A percentile compares a stretch with the other conserved stretches of the same genome.
Evolutionary conservation across 2,797 vertebrate species (phyloP).

Genomic region (Luscinia megarhynchos): DNA sequence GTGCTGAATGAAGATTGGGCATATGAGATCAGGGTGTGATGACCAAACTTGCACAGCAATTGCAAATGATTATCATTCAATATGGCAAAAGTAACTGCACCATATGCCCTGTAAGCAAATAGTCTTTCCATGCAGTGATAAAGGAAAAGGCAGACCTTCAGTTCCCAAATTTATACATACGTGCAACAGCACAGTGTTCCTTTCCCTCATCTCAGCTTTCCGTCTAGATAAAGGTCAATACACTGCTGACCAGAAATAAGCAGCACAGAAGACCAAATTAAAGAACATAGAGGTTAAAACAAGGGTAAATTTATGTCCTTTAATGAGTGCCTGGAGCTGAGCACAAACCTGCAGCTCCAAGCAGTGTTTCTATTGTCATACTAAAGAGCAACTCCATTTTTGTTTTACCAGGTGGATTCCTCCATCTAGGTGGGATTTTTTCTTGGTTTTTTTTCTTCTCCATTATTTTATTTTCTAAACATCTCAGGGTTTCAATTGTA

Average conservation of each 20-base stretch:
- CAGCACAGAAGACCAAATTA: not conserved
- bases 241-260: conserved; percentile 25
- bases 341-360: not conserved
- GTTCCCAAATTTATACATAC: not conserved
- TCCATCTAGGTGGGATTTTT: not conserved
- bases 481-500: not conserved
- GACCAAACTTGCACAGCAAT: not conserved
- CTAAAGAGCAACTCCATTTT: not conserved
- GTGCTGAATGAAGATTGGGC: not conserved
- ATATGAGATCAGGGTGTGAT: not conserved
- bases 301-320: conserved; percentile 15
- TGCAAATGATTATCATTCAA: not conserved
- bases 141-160: not conserved
- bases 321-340: not conserved
- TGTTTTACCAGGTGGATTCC: not conserved
- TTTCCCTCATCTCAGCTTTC: conserved; percentile 39
- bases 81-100: not conserved
- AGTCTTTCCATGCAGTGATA: not conserved
- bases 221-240: conserved; percentile 37
- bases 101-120: not conserved
- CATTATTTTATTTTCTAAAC: not conserved
- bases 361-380: not conserved
- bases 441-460: not conserved
- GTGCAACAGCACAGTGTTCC: not conserved
- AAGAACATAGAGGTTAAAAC: conserved; percentile 47